phyloP scores from a whole-genome alignment of 2,113 vertebrate genomes.

The Caranx melampygus region DNA sequence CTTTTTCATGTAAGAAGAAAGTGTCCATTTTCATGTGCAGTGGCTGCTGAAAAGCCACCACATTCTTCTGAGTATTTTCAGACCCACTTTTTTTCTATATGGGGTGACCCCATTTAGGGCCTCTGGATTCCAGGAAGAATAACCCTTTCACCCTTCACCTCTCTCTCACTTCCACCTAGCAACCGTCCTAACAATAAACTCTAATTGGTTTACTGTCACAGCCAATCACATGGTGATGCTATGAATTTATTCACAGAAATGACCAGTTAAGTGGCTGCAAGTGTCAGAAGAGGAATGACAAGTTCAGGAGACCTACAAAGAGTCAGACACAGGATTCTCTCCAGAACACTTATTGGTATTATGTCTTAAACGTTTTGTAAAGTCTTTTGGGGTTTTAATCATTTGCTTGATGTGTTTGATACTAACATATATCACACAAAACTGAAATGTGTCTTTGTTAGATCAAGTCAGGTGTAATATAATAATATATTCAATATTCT shows the following conservation, averaged over 20 bases:
- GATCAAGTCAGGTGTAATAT: neutral
- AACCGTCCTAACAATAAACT: conserved; percentile 66
- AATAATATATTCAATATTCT: no score
- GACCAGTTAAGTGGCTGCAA: conserved; percentile 1
- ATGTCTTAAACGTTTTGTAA: neutral
- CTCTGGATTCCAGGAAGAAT: conserved; percentile 72
- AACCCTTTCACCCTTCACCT: conserved; percentile 73
- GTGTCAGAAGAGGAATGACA: conserved; percentile 9
- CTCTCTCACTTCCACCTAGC: conserved; percentile 71
- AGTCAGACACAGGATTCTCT: neutral
- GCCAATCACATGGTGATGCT: conserved; percentile 56
- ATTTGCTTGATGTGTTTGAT: fast-evolving
- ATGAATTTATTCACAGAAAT: conserved; percentile 51
- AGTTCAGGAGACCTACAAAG: neutral
- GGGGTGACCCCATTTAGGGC: conserved; percentile 62
- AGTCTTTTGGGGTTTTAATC: neutral
- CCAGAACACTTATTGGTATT: neutral
- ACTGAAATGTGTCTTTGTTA: neutral
- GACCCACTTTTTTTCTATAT: conserved; percentile 22
- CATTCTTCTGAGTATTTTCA: conserved; percentile 50
- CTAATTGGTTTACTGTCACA: conserved; percentile 82
- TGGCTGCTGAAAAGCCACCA: neutral
- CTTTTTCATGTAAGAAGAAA: neutral
- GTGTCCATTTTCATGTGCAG: neutral
- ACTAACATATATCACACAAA: neutral